A percentile compares a stretch with the other conserved stretches of the same genome.
These are phyloP conservation scores for Stylophora pistillata DNA, from an alignment of 64 coral and sea anemone genomes.

Conservation along the genomic window DNA sequence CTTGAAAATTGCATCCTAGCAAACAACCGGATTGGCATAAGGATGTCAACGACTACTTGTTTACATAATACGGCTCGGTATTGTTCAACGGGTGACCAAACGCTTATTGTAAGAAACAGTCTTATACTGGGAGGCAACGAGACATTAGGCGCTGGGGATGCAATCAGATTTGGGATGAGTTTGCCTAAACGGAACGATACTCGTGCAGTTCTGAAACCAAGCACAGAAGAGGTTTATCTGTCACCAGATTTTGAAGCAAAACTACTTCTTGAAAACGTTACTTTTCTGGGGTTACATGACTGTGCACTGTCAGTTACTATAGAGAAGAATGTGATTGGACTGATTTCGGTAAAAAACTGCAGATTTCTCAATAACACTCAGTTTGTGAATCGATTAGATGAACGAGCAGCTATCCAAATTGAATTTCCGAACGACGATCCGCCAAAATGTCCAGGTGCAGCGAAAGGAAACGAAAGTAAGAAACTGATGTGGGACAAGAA, in stretches of 20 bases:
- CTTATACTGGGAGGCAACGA: background rate
- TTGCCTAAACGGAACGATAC: no score
- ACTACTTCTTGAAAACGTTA: background rate
- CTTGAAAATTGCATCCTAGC: background rate
- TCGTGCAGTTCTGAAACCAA: background rate
- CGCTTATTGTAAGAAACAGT: background rate
- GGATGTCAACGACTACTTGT: background rate
- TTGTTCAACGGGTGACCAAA: background rate
- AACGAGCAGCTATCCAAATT: background rate
- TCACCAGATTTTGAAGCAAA: background rate
- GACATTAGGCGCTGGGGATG: background rate
- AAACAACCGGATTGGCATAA: constrained; percentile 1
- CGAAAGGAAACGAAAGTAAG: background rate
- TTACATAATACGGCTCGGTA: background rate
- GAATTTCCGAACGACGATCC: background rate
- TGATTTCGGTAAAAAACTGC: background rate
- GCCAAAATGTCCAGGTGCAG: background rate
- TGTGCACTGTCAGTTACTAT: background rate
- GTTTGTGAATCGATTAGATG: background rate
- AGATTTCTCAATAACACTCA: background rate
- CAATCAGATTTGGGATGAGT: no score
- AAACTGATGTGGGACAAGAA: background rate
- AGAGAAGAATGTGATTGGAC: background rate
- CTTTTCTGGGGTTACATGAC: background rate
- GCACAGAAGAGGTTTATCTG: background rate